Percentiles rank a stretch among this genome's conserved stretches.
These are phyloP conservation scores for Myopa tessellatipennis DNA, from an alignment of 2,888 invertebrate genomes.

Conservation along the genomic window DNA sequence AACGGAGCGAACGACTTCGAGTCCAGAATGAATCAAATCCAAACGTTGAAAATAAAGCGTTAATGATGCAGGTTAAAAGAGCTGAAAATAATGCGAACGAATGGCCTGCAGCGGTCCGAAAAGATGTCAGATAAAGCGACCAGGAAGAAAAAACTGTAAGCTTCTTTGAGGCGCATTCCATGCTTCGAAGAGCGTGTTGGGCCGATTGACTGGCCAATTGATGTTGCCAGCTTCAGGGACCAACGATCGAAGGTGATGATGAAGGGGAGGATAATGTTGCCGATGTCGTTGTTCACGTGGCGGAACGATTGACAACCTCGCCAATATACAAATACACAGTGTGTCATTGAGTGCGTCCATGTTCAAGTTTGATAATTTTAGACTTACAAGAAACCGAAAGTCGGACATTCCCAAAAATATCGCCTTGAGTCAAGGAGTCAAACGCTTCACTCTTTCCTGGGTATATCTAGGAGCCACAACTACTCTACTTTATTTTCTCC, in stretches of 20 bases:
- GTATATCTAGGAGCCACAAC: not conserved
- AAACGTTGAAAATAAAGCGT: slow-evolving; percentile 33
- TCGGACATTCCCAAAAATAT: too few species aligned
- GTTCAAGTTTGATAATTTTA: too few species aligned
- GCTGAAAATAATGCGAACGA: slow-evolving; percentile 6
- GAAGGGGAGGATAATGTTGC: not conserved
- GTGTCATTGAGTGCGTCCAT: too few species aligned
- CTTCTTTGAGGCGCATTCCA: not conserved
- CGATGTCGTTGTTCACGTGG: not conserved
- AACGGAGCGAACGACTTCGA: slow-evolving; percentile 1
- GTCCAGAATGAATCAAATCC: slow-evolving; percentile 2
- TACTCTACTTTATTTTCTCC: not conserved
- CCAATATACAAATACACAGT: not conserved
- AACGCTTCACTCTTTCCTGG: too few species aligned
- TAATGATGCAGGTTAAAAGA: slow-evolving; percentile 30
- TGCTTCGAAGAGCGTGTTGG: not conserved
- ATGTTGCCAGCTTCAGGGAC: not conserved
- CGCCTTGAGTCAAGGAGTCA: too few species aligned
- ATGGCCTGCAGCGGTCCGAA: slow-evolving; percentile 10
- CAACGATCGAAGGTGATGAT: not conserved
- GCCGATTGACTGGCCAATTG: not conserved
- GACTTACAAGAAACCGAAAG: too few species aligned
- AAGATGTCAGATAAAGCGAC: slow-evolving; percentile 8
- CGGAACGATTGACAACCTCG: not conserved
- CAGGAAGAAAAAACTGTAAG: not conserved